These are phyloP conservation scores for Euura saliciscinereae DNA, from an alignment of 1,140 invertebrate genomes.

Conservation along the genomic window DNA sequence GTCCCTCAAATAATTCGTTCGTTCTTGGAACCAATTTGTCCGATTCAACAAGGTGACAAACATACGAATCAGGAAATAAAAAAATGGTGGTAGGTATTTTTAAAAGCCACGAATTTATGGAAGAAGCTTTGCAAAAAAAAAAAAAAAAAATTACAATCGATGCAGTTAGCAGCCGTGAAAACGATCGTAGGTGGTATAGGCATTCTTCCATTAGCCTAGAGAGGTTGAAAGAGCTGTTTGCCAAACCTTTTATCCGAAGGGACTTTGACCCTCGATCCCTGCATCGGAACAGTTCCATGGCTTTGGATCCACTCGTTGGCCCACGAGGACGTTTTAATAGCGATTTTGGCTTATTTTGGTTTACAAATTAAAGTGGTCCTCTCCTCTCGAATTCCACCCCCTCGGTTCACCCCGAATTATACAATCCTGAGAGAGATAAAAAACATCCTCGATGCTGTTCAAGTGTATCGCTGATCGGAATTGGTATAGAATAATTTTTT, in stretches of 20 bases:
- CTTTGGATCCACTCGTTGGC: background rate
- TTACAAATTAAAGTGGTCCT: slow-evolving; percentile 40
- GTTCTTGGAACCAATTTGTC: too few relatives aligned
- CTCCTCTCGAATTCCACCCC: slow-evolving; percentile 13
- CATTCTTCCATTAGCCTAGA: slow-evolving; percentile 5
- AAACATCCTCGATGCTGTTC: background rate
- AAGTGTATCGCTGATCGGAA: slow-evolving; percentile 7
- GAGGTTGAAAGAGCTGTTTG: slow-evolving; percentile 4
- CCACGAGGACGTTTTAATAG: slow-evolving; percentile 36
- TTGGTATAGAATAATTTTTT: background rate
- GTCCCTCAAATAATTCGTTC: too few relatives aligned
- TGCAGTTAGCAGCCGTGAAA: too few relatives aligned
- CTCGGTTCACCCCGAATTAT: slow-evolving; percentile 19
- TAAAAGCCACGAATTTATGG: background rate
- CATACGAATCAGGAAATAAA: too few relatives aligned
- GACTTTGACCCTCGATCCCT: background rate
- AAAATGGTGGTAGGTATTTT: too few relatives aligned
- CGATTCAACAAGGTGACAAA: too few relatives aligned
- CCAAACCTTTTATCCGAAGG: slow-evolving; percentile 2
- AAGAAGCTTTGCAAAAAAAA: background rate
- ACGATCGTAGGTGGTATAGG: background rate
- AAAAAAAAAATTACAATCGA: background rate
- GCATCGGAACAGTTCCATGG: too few relatives aligned
- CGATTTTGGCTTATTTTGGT: slow-evolving; percentile 43
- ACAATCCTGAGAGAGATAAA: background rate